Percentiles rank a stretch among this genome's conserved stretches.
phyloP scores from a whole-genome alignment of 2,797 vertebrate species.

The Silurus lanzhouensis region DNA sequence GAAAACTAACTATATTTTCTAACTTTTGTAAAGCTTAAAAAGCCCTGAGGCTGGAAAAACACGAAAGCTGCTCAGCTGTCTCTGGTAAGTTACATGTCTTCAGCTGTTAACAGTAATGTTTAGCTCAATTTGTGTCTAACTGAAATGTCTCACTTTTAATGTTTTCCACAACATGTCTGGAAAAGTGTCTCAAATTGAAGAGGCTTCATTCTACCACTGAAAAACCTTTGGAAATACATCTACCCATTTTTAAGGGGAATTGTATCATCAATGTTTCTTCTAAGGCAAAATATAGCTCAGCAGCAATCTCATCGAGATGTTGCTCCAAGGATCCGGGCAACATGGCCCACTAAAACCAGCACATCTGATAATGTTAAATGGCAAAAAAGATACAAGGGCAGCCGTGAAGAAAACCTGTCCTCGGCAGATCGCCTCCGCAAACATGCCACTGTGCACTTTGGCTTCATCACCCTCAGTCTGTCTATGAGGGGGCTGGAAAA shows the following conservation, averaged over 20 bases:
- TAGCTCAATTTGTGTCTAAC: not conserved
- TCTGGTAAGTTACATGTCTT: conserved; percentile 18
- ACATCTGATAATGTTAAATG: conserved; percentile 67
- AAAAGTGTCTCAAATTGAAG: not conserved
- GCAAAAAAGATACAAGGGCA: conserved; percentile 56
- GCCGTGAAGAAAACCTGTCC: conserved; percentile 70
- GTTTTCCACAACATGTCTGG: conserved; percentile 13
- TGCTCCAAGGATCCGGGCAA: conserved; percentile 41
- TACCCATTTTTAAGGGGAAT: not conserved
- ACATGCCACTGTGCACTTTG: conserved; percentile 74
- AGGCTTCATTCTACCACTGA: not conserved
- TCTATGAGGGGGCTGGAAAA: conserved; percentile 84
- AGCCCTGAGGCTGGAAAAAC: conserved; percentile 1
- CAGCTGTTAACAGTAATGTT: conserved; percentile 7
- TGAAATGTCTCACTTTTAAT: not conserved
- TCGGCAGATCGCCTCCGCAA: conserved; percentile 71
- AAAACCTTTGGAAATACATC: not conserved
- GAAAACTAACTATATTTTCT: conserved; percentile 12
- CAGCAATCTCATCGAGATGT: conserved; percentile 65
- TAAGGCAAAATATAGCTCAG: conserved; percentile 71
- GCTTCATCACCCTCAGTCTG: conserved; percentile 83
- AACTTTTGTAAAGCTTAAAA: conserved; percentile 7
- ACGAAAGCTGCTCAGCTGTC: conserved; percentile 6
- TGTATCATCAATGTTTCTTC: conserved; percentile 43
- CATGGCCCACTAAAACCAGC: conserved; percentile 36